Base-by-base conservation (phyloP, 1,140 invertebrate genomes). In the Platorchestia sp. region DNA sequence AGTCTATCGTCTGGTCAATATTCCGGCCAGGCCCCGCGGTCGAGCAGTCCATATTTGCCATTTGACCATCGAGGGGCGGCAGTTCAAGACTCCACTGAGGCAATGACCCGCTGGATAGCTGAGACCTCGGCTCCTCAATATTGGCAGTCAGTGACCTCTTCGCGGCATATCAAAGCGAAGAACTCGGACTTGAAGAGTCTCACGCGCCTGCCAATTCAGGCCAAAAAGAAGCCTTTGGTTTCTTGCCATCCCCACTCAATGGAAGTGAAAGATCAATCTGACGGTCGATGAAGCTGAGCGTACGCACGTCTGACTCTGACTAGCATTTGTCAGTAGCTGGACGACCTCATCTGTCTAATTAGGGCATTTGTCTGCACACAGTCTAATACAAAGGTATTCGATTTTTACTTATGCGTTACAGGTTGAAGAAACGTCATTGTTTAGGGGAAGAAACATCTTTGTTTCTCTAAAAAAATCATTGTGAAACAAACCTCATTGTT, bases 1-100 rank as follows among this genome's bases (percentile, higher is more conserved):
- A 93, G 91, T 93, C 44, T 47, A 93, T 93, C 91, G 91, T 93
- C 91, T 93, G 91, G 91, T 93, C 91, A 93, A 93, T 93, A 93
- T 93, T 93, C 91, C 44, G 45, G 91, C 41, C 43, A 93, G 91
- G 45, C 41, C 41, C 16, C 44, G 44, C 44, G 91, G 91, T 93
- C 91, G 45, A 42, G 45, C 91, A 45, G 91, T 93, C 91, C 91
- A 93, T 93, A 93, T 93, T 93, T 93, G 91, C 91, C 91, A 93
- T 93, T 93, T 93, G 91, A 47, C 91, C 91, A 47, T 93, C 91
- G 91, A 93, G 45, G 45, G 91, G 41, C 43, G 22, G 91, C 91
- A 75, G 59, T 93, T 93, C 43, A 44, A 47, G 91, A 93, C 91
- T 93, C 44, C 7, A 40, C 45, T 44, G 91, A 93, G 91, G 43